Conservation (phyloP, 2,888 invertebrate genomes). For the Coleophora deauratella region DNA sequence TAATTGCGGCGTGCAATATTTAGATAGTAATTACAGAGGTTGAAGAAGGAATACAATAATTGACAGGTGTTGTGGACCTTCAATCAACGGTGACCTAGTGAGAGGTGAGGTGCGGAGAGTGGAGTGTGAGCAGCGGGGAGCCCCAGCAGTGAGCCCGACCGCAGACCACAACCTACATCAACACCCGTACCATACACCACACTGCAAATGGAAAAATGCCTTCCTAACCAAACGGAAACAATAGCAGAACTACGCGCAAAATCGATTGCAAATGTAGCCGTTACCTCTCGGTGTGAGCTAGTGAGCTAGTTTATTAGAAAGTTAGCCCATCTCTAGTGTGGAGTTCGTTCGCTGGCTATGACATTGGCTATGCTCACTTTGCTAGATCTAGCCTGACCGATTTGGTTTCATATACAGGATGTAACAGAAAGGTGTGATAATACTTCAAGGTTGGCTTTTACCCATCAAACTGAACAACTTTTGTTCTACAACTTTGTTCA, state of each 20-base stretch:
- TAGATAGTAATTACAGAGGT: slow-evolving; percentile 45
- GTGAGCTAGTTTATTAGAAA: slow-evolving; percentile 28
- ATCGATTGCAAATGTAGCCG: slow-evolving; percentile 52
- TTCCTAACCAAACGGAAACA: slow-evolving; percentile 43
- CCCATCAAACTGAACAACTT: no score
- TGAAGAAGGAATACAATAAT: slow-evolving; percentile 32
- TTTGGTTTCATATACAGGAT: no score
- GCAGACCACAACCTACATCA: slow-evolving; percentile 55
- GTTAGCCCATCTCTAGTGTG: slow-evolving; percentile 18
- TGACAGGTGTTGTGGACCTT: slow-evolving; percentile 28
- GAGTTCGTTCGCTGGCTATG: slow-evolving; percentile 7
- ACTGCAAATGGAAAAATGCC: slow-evolving; percentile 43
- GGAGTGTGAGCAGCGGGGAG: background rate
- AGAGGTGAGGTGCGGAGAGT: slow-evolving; percentile 6
- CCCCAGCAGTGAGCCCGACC: slow-evolving; percentile 13
- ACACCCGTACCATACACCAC: slow-evolving; percentile 27
- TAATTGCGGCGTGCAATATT: slow-evolving; percentile 56
- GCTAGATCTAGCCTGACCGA: no score
- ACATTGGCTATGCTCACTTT: no score
- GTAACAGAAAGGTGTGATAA: no score
- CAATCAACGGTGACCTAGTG: slow-evolving; percentile 30
- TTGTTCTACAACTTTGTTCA: no score
- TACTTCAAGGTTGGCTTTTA: no score
- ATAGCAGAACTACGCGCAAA: slow-evolving; percentile 46
- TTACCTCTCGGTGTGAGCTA: slow-evolving; percentile 29